phyloP scores from a whole-genome alignment of 2,113 vertebrate genomes.

The Lipophrys pholis region DNA sequence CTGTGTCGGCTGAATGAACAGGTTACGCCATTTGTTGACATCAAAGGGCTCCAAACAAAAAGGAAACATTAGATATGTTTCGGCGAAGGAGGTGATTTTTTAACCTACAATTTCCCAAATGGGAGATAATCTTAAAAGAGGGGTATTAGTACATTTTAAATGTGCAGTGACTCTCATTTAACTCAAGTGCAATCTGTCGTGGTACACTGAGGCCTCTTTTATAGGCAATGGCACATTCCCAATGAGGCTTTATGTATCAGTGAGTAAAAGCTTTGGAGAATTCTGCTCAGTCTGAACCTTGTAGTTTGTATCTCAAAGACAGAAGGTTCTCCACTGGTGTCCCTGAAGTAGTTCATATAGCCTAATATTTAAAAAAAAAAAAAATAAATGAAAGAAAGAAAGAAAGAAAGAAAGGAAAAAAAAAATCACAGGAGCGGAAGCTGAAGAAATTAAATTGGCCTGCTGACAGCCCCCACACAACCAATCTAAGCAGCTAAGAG shows the following conservation, averaged over 20 bases:
- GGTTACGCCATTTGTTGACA: conserved; percentile 1
- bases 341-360: conserved; percentile 17
- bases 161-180: conserved; percentile 15
- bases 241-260: conserved; percentile 3
- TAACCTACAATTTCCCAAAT: conserved; percentile 46
- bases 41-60: background rate
- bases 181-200: conserved; percentile 22
- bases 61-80: conserved; percentile 1
- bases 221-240: conserved; percentile 14
- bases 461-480: conserved; percentile 51
- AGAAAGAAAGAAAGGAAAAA: background rate
- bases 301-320: conserved; percentile 31
- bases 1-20: conserved; percentile 12
- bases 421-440: conserved; percentile 35
- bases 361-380: background rate
- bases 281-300: conserved; percentile 24
- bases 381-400: background rate
- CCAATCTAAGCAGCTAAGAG: conserved; percentile 40
- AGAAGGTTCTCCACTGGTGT: conserved; percentile 28
- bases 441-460: conserved; percentile 56
- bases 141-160: conserved; percentile 43
- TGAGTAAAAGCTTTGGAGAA: conserved; percentile 24
- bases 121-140: conserved; percentile 54
- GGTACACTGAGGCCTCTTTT: conserved; percentile 22
- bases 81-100: conserved; percentile 35